Base-by-base conservation (phyloP, 1,140 invertebrate species). In the Drosophila tani region DNA sequence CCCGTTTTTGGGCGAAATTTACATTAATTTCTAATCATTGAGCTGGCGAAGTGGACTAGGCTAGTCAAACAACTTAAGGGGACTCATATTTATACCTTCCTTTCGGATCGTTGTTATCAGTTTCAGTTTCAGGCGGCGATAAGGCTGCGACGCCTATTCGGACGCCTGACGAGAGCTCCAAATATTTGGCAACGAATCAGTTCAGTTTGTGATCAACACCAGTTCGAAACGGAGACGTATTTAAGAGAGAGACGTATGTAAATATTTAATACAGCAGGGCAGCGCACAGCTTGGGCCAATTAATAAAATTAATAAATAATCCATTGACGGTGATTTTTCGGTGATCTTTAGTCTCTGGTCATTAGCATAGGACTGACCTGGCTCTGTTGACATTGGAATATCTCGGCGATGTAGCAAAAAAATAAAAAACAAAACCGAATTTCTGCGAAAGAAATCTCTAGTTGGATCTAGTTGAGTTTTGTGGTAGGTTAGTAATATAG, bases 381-480 rank as follows among this genome's bases (percentile, higher is more conserved):
- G 86, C 65, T 77, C 80, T 62, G 15, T 27, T 67, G 60, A 38
- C 77, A 83, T 86, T 86, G 69, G 76, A 87, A 88, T 88, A 75
- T 47, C 9, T 41, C 15, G 11, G 21, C 21, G 12, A 60, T 45
- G 8, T 14, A 43, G 35, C 38, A 12, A 50, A 21, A 60, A 70
- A 47, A 50, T 38, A 19, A 41, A 59, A 63, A 45, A 49, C 29
- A 8, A 66, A 38, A 24, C 1, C 19, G 4, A 21, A 56, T 40
- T 24, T 66, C 35, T 60, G 35, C 56, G 21, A 55, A 60, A 40
- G 0, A 27, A 6, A 51, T 45, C 19, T 58, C 43, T 19, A 49
- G 49, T 81, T 64, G 19, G 53, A 43, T 56, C 57, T 53, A 59
- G 46, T 58, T 65, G 51, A 51, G 27, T 60, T 51, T 60, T 75